phyloP scores from a whole-genome alignment of 2,888 invertebrate genomes.

The Orthosia gracilis region DNA sequence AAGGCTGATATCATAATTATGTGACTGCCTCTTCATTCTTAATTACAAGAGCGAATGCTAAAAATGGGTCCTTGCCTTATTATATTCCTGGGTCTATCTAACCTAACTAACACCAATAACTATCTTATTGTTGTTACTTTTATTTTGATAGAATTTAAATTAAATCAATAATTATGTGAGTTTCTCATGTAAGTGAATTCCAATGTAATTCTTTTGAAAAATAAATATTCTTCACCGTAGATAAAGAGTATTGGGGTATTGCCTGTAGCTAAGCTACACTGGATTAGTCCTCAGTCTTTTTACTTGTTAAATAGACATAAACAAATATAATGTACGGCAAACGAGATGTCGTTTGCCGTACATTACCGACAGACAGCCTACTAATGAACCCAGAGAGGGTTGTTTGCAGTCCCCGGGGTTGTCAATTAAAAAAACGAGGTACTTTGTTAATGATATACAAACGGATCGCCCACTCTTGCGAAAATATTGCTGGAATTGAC shows the following conservation, averaged over 20 bases:
- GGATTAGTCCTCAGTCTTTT: background rate
- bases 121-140: too few relatives aligned
- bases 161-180: too few relatives aligned
- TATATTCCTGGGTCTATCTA: too few relatives aligned
- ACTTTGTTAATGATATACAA: slow-evolving; percentile 55
- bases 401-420: slow-evolving; percentile 43
- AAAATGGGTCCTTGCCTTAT: background rate
- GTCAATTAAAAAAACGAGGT: slow-evolving; percentile 64
- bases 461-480: slow-evolving; percentile 25
- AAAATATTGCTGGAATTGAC: slow-evolving; percentile 36
- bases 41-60: background rate
- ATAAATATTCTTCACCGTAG: too few relatives aligned
- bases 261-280: too few relatives aligned
- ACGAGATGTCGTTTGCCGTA: slow-evolving; percentile 8
- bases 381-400: slow-evolving; percentile 53
- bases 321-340: too few relatives aligned
- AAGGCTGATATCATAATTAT: background rate
- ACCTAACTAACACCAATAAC: too few relatives aligned
- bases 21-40: background rate
- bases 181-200: too few relatives aligned
- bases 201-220: too few relatives aligned
- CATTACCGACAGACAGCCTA: slow-evolving; percentile 20
- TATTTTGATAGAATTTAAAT: too few relatives aligned
- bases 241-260: too few relatives aligned
- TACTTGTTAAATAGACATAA: slow-evolving; percentile 2